Base-by-base conservation (phyloP, 2,888 invertebrate genomes). In the Dynastes grantii region DNA sequence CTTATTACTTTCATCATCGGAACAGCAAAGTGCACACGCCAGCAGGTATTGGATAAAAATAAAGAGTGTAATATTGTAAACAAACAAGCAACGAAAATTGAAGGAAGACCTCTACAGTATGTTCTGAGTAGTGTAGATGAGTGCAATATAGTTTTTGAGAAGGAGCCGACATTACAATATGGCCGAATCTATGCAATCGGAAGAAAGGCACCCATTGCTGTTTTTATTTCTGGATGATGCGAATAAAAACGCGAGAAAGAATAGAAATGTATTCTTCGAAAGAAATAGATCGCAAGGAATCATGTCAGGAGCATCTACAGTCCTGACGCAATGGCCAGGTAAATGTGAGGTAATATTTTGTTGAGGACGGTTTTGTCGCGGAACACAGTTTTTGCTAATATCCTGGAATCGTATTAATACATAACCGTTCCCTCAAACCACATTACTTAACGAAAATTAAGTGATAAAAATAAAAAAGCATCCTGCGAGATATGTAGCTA, bases 281-380 rank as follows among this genome's bases (percentile, higher is more conserved):
- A 86, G 86, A 76, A 85, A 86, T 61, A 82, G 88, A 80, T 86
- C 87, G 58, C 84, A 85, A 78, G 86, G 86, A 3, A 87, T 89
- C 64, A 85, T 87, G 4, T 82, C 86, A 27, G 89, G 89, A 32
- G 89, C 88, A 27, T 85, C 87, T 0, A 84, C 86, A 8, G 86
- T 89, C 78, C 86, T 89, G 67, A 88, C 87, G 13, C 85, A 87
- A 82, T 89, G 89, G 87, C 89, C 89, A 83, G 87, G 89, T 89
- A 85, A 85, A 84, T 75, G n/a, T 40, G 2, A 55, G 29, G 29
- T 29, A 61, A 55, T n/a, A 55, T 5, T 55, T 55, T 2, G 13
- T 5, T 55, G 13, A 16, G 5, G n/a, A 16, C n/a, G 55, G 16
- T 4, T 55, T 22, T 22, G 22, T 22, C 22, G 37, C 51, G 51